A percentile compares a stretch with the other conserved stretches of the same genome.
Evolutionary conservation across 2,797 vertebrate genomes (phyloP).

Genomic region (Myotis daubentonii): DNA sequence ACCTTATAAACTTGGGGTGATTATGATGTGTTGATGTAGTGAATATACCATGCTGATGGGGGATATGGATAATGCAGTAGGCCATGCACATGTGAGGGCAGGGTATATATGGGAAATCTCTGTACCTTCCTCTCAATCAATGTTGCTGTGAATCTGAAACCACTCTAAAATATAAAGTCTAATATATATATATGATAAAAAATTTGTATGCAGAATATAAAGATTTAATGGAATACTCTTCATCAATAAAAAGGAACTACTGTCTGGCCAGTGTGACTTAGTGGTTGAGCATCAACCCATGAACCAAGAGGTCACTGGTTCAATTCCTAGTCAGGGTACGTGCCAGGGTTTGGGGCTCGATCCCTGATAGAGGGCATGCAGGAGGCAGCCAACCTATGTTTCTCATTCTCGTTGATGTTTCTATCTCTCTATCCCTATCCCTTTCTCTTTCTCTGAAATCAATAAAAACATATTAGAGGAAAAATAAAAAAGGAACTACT

Average conservation of each 20-base stretch:
- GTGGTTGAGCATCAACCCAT: too few relatives aligned
- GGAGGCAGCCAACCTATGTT: too few relatives aligned
- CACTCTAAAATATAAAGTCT: not conserved
- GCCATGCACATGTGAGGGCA: not conserved
- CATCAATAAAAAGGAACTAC: not conserved
- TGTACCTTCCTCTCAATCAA: not conserved
- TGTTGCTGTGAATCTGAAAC: not conserved
- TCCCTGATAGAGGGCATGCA: too few relatives aligned
- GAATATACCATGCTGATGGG: not conserved
- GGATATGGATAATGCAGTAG: not conserved
- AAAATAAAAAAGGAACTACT: not conserved
- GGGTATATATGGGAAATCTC: not conserved
- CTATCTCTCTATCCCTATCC: too few relatives aligned
- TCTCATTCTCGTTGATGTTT: too few relatives aligned
- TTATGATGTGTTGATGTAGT: not conserved
- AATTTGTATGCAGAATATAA: not conserved
- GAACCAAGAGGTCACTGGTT: too few relatives aligned
- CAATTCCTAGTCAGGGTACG: too few relatives aligned
- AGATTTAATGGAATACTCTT: not conserved
- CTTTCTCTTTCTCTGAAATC: too few relatives aligned
- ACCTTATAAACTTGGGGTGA: not conserved
- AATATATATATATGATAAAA: not conserved
- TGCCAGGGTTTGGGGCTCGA: too few relatives aligned
- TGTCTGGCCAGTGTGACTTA: too few relatives aligned
- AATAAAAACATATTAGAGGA: too few relatives aligned